Evolutionary conservation across 2,888 invertebrate genomes (phyloP), one percentile per base, ranked within the genome.

Genomic region (Lasioglossum calceatum): DNA sequence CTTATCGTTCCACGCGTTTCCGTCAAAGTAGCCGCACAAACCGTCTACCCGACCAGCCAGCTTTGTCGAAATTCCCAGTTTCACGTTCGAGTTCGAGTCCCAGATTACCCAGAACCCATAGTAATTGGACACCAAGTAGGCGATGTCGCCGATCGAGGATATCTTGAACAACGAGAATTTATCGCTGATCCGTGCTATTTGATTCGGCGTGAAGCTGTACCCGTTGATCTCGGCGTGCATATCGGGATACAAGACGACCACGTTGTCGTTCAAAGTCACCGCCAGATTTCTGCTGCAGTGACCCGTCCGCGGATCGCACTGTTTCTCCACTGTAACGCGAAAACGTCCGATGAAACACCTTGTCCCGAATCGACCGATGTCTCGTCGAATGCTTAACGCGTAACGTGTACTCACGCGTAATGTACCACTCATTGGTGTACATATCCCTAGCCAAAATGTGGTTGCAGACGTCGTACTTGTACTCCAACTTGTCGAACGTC

Each of bases 401-500:
- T 19, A 36, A 36, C 16, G 19, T n/a, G 58, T 79, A 95, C 96
- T 96, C 93, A 98, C 98, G 95, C 76, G 97, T 96, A 74, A 98
- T 96, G 75, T 96, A 96, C 98, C 98, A 98, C 61, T 97, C 96
- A 73, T 97, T 96, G 85, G 96, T 95, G 16, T 96, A 95, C 90
- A 97, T 96, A 94, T 98, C 98, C 82, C 97, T 96, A 0, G 97
- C 97, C 19, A 96, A 88, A 72, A 98, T 96, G 94, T 98, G 98
- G 95, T 97, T 97, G 95, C 98, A 98, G 27, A 97, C 96, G 90
- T 98, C 98, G 91, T 97, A 98, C 91, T 98, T 97, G 94, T 97
- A 98, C 92, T 97, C 97, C 0, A 97, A 96, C 27, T 97, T 97
- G 94, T 98, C 98, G 92, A 98, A 98, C 0, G 98, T 98, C 88